These are phyloP conservation scores for Acropternis orthonyx DNA, from an alignment of 2,797 vertebrate genomes.

Conservation along the genomic window DNA sequence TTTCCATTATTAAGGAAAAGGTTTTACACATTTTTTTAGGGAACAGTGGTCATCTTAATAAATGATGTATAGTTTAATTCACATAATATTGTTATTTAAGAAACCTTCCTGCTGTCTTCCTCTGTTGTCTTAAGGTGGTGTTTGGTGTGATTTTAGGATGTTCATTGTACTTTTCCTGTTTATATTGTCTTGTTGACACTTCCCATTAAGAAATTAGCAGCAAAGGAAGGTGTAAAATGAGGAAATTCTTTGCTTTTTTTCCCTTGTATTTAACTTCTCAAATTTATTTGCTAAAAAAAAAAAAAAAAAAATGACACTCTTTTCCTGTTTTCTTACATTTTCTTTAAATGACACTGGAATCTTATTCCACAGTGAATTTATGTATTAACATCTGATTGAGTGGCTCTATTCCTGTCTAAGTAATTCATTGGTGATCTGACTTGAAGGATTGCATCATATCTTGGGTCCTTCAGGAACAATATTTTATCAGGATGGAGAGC, in stretches of 20 bases:
- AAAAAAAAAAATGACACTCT: accelerated
- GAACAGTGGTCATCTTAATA: background rate
- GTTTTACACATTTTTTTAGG: background rate
- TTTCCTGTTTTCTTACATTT: background rate
- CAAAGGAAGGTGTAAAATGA: background rate
- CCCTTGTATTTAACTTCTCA: background rate
- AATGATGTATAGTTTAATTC: background rate
- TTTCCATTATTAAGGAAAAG: background rate
- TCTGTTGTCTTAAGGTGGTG: background rate
- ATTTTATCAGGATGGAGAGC: background rate
- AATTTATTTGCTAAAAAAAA: background rate
- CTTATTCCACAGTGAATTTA: background rate
- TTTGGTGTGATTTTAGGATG: background rate
- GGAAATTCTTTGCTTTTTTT: background rate
- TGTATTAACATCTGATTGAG: background rate
- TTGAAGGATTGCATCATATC: background rate
- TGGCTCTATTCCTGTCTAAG: background rate
- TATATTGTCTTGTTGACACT: background rate
- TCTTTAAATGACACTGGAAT: background rate
- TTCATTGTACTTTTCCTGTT: background rate
- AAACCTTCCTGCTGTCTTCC: background rate
- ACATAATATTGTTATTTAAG: background rate
- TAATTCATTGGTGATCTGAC: background rate
- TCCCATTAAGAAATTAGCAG: background rate
- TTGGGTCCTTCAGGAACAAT: background rate